Base-by-base conservation (phyloP, 2,888 invertebrate species). In the Ormyrus rosae region DNA sequence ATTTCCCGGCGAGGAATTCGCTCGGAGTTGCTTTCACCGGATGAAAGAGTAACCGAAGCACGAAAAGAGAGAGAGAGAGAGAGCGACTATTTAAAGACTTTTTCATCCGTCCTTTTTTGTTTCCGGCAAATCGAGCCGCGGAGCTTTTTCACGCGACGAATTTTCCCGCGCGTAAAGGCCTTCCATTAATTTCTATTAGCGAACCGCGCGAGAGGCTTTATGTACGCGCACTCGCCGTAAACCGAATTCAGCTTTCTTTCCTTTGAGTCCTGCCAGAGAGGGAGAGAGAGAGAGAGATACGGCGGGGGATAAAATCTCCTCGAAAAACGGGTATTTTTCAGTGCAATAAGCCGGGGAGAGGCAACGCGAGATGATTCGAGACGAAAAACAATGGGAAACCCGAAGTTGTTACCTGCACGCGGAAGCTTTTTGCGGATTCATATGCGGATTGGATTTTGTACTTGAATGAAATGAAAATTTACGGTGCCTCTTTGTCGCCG, bases 171-270 rank as follows among this genome's bases (percentile, higher is more conserved):
- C 64, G 55, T 55, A 73, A 73, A 73, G 73, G 55, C 64, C 55
- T 58, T 60, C 76, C 68, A 76, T 78, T 78, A 70, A 58, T 78
- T 78, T 71, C 71, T 71, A 78, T 78, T 71, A 78, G 65, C 48
- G 65, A 51, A n/a, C 51, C 11, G 64, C n/a, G 68, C 48, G 64
- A 6, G 10, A 13, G 13, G 48, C 56, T 45, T 6, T 45, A 70
- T 7, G 11, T 34, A 53, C 45, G 11, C 53, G 34, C 9, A 53
- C 10, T 8, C 13, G 19, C 55, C 48, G 64, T 48, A 61, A 68
- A 75, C 68, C 75, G 61, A 77, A 77, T 70, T 77, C 70, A 63
- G 56, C 56, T 9, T 9, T 53, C 19, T 19, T 55, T 58, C 65
- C 77, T 77, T 70, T 68, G 75, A 68, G 78, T 60, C 53, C 61